These are phyloP conservation scores for Drosophila saltans DNA, from an alignment of 1,140 invertebrate genomes.

Conservation along the genomic window DNA sequence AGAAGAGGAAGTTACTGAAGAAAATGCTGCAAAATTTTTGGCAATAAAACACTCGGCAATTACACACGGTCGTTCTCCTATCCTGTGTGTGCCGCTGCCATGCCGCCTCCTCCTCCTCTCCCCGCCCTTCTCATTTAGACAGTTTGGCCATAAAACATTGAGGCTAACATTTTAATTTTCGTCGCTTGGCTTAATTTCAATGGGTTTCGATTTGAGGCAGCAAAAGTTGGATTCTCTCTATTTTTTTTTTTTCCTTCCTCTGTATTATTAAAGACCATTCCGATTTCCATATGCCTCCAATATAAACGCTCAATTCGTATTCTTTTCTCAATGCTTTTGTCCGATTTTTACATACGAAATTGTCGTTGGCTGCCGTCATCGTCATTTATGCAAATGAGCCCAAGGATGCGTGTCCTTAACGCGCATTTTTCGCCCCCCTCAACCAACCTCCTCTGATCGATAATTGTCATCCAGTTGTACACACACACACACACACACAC, in stretches of 20 bases:
- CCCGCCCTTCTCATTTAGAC: slow-evolving; percentile 7
- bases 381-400: slow-evolving; percentile 80
- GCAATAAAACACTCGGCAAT: slow-evolving; percentile 80
- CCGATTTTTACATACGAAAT: slow-evolving; percentile 46
- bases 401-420: slow-evolving; percentile 72
- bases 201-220: slow-evolving; percentile 52
- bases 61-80: slow-evolving; percentile 37
- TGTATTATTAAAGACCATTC: slow-evolving; percentile 44
- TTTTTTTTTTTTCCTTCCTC: not conserved
- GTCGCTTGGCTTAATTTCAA: slow-evolving; percentile 67
- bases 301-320: slow-evolving; percentile 50
- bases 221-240: not conserved
- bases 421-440: slow-evolving; percentile 42
- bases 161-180: slow-evolving; percentile 67
- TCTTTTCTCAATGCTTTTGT: slow-evolving; percentile 32
- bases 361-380: slow-evolving; percentile 22
- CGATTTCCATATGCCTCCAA: slow-evolving; percentile 57
- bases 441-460: slow-evolving; percentile 53
- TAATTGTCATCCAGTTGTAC: slow-evolving; percentile 60
- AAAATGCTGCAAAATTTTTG: slow-evolving; percentile 74
- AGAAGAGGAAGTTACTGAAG: slow-evolving; percentile 23
- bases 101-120: too few relatives aligned
- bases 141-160: slow-evolving; percentile 55
- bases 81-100: too few relatives aligned
- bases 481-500: slow-evolving; percentile 29